Conservation (phyloP, 2,113 vertebrate species). For the Callipepla californica region DNA sequence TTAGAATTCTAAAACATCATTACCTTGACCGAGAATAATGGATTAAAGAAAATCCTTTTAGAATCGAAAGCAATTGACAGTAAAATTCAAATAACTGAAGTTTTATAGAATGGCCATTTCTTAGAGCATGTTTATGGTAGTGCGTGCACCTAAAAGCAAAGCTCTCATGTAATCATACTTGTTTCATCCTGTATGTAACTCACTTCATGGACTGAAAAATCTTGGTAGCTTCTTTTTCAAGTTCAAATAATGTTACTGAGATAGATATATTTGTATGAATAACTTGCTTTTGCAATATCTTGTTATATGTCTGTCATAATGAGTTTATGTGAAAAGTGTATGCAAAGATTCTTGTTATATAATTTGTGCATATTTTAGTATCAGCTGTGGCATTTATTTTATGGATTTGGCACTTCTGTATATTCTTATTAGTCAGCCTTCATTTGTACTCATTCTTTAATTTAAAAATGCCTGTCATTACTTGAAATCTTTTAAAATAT, state of each 20-base stretch:
- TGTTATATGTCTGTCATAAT: not conserved
- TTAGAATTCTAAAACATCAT: constrained; percentile 4
- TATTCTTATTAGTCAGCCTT: not conserved
- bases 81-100: constrained; percentile 23
- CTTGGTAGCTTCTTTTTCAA: not conserved
- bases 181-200: not conserved
- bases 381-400: not conserved
- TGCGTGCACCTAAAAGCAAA: not conserved
- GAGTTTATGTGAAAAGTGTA: not conserved
- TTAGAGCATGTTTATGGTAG: not conserved
- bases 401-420: not conserved
- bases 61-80: constrained; percentile 25
- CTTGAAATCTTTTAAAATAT: not conserved
- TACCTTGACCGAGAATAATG: not conserved
- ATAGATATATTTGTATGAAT: not conserved
- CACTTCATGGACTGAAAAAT: not conserved
- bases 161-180: not conserved
- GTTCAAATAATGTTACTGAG: not conserved
- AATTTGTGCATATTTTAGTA: not conserved
- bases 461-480: constrained; percentile 22
- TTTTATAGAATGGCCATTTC: not conserved
- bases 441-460: constrained; percentile 7
- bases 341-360: not conserved
- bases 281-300: not conserved
- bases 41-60: constrained; percentile 51